Evolutionary conservation across 2,888 invertebrate species (phyloP), one percentile per base, ranked within the genome.

Genomic region (Nysson spinosus): DNA sequence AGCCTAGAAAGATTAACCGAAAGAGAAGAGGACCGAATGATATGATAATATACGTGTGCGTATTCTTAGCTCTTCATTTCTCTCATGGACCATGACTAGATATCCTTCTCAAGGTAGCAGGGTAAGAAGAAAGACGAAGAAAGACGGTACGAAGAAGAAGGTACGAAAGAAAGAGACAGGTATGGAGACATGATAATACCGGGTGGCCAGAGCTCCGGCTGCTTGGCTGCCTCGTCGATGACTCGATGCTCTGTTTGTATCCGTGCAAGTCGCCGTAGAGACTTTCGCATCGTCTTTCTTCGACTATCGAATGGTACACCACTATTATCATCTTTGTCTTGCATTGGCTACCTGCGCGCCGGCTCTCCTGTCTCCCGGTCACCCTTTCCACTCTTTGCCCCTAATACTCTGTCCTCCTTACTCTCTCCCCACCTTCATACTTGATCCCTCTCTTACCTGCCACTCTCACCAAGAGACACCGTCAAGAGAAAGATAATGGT

Each of bases 171-270:
- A 37, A 60, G 62, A 58, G 68, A 67, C 17, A 42, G 26, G 28
- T 24, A 17, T 19, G 69, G 76, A 75, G 72, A 69, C 69, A 73
- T 69, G 76, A 78, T 75, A 81, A 81, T 81, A 74, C 80, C 83
- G 83, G 83, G 82, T 83, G 83, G 82, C 78, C 79, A 52, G 65
- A 61, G 74, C 65, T 70, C 72, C 28, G 61, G 71, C 66, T 61
- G 69, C 68, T 55, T 55, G 69, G 69, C 70, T 63, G 74, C 63
- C 75, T 77, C 72, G 74, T 78, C 80, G 82, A 82, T 81, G 81
- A 83, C 83, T 82, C 80, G 82, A 82, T 79, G 81, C 73, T 82
- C 77, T 72, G 80, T 80, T 83, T 79, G 80, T 78, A 74, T 79
- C 77, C 72, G 77, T 72, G 67, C 75, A 60, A 68, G 62, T 73